phyloP scores from a whole-genome alignment of 2,888 invertebrate genomes.

The Himalopsyche tibetana region DNA sequence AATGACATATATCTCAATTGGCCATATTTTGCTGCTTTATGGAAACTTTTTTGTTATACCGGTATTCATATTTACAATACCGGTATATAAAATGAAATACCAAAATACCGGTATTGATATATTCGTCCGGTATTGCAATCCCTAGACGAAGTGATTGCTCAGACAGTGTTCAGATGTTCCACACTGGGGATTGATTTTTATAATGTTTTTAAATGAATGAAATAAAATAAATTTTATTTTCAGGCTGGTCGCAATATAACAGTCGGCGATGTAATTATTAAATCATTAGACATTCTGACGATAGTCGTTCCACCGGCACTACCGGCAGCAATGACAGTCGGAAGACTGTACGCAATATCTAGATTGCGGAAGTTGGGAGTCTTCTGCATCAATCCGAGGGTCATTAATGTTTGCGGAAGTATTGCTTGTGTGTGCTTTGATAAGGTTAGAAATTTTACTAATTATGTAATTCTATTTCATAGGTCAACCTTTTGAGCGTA shows the following conservation, averaged over 20 bases:
- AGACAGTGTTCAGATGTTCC: too few species aligned
- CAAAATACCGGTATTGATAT: too few species aligned
- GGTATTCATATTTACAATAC: too few species aligned
- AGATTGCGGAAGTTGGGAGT: conserved; percentile 87
- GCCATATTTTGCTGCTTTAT: too few species aligned
- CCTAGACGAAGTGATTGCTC: too few species aligned
- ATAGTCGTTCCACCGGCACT: conserved; percentile 97
- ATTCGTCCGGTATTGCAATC: too few species aligned
- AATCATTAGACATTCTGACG: conserved; percentile 94
- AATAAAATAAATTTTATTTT: conserved; percentile 63
- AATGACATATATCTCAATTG: too few species aligned
- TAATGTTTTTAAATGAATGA: too few species aligned
- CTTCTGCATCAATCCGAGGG: conserved; percentile 94
- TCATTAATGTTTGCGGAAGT: conserved; percentile 95
- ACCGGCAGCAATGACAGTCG: conserved; percentile 98
- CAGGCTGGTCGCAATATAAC: conserved; percentile 80
- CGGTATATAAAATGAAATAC: too few species aligned
- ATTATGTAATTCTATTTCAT: neutral
- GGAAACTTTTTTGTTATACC: too few species aligned
- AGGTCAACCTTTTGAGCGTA: neutral
- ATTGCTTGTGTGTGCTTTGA: conserved; percentile 94
- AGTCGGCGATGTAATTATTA: conserved; percentile 81
- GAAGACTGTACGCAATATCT: conserved; percentile 92
- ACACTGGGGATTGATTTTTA: too few species aligned
- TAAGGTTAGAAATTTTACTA: conserved; percentile 78